phyloP scores from a whole-genome alignment of 2,888 invertebrate genomes.

The Dusona sp. region DNA sequence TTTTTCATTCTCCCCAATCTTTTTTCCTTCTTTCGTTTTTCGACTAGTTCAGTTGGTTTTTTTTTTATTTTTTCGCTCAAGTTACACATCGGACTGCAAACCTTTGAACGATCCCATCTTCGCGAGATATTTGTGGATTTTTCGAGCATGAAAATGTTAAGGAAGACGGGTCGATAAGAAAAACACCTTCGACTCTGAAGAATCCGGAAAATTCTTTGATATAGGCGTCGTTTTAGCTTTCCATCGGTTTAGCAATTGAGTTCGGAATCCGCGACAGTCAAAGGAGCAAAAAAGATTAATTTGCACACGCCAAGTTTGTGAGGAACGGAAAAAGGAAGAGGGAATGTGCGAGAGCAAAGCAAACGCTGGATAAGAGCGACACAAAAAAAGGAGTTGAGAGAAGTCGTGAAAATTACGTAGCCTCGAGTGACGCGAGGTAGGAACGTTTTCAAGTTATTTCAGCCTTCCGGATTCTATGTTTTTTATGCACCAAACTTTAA shows the following conservation, averaged over 20 bases:
- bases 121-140: slow-evolving; percentile 26
- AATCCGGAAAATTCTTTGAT: slow-evolving; percentile 55
- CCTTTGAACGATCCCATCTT: slow-evolving; percentile 15
- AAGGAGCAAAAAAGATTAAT: slow-evolving; percentile 38
- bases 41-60: slow-evolving; percentile 23
- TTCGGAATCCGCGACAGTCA: slow-evolving; percentile 10
- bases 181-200: slow-evolving; percentile 15
- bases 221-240: slow-evolving; percentile 29
- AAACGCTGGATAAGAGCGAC: neutral
- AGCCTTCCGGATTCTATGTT: slow-evolving; percentile 67
- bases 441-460: slow-evolving; percentile 32
- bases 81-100: slow-evolving; percentile 26
- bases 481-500: slow-evolving; percentile 75
- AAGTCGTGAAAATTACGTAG: slow-evolving; percentile 41
- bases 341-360: neutral
- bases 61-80: neutral
- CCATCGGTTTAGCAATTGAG: slow-evolving; percentile 24
- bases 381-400: neutral
- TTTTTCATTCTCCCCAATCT: slow-evolving; percentile 27
- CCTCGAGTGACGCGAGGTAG: neutral
- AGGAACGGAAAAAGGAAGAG: neutral
- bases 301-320: slow-evolving; percentile 14
- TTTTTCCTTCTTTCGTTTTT: slow-evolving; percentile 26
- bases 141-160: slow-evolving; percentile 35
- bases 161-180: neutral